These are phyloP conservation scores for Pocillopora damicornis DNA, from an alignment of 64 coral and sea anemone genomes.

Conservation along the genomic window DNA sequence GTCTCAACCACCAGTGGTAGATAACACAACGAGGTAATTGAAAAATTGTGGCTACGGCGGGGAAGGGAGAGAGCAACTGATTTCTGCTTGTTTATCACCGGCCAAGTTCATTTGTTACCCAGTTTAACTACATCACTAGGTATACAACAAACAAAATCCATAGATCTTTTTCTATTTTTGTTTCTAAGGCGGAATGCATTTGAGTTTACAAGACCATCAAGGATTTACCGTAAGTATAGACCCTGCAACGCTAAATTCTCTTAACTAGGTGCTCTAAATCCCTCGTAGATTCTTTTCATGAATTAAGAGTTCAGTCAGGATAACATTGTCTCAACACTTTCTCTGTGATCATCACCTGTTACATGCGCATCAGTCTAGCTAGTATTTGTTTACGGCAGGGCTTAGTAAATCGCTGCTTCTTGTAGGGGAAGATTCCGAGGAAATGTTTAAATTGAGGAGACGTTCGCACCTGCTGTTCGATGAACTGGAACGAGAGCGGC, in stretches of 20 bases:
- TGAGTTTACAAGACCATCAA: slow-evolving; percentile 2
- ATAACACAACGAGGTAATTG: neutral
- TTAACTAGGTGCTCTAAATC: too few species aligned
- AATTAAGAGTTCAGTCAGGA: too few species aligned
- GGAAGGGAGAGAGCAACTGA: neutral
- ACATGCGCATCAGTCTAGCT: too few species aligned
- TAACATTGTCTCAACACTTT: too few species aligned
- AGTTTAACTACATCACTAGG: neutral
- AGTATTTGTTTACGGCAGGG: too few species aligned
- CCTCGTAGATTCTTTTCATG: too few species aligned
- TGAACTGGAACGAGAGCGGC: neutral
- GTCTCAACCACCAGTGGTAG: neutral
- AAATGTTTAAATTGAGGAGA: neutral
- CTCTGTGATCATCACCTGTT: too few species aligned
- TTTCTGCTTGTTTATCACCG: neutral
- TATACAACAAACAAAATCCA: neutral
- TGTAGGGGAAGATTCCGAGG: neutral
- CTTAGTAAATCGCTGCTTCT: neutral
- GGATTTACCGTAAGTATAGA: slow-evolving; percentile 1
- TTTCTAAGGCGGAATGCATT: neutral
- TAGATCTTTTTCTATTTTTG: neutral
- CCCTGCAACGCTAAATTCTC: neutral
- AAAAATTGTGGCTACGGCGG: neutral
- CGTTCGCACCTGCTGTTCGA: slow-evolving; percentile 13
- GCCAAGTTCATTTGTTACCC: too few species aligned